Conservation (phyloP, 37 sponge, comb jelly and placozoan genomes). For the Oscarella lobularis region DNA sequence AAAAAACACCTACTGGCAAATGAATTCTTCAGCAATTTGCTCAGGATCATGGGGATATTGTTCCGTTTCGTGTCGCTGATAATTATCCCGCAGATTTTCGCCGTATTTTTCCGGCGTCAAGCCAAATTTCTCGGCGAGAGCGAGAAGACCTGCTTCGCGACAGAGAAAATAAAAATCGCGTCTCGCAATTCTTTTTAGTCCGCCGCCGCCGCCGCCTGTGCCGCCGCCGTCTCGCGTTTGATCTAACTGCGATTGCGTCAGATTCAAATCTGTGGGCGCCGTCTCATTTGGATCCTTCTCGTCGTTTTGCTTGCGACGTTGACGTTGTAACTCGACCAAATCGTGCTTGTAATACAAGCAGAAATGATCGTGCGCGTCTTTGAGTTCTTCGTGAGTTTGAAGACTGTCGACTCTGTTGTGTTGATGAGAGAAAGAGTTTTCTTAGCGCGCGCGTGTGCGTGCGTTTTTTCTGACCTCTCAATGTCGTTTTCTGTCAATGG, state of each 20-base stretch:
- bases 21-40: slow-evolving; percentile 69
- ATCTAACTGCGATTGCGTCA: not conserved
- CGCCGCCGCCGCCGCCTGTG: slow-evolving; percentile 6
- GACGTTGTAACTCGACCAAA: slow-evolving; percentile 61
- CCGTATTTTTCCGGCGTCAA: slow-evolving; percentile 89
- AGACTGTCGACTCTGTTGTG: slow-evolving; percentile 43
- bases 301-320: slow-evolving; percentile 1
- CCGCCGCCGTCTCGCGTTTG: slow-evolving; percentile 9
- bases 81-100: slow-evolving; percentile 81
- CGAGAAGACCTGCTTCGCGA: slow-evolving; percentile 68
- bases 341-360: slow-evolving; percentile 76
- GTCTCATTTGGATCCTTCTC: not conserved
- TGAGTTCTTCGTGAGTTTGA: slow-evolving; percentile 70
- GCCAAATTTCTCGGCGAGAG: slow-evolving; percentile 85
- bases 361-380: slow-evolving; percentile 81
- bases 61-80: slow-evolving; percentile 87
- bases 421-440: too few species aligned
- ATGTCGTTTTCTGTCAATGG: slow-evolving; percentile 73
- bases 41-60: slow-evolving; percentile 82
- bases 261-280: not conserved
- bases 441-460: too few species aligned
- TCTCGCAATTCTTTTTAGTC: slow-evolving; percentile 5
- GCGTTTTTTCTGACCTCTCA: slow-evolving; percentile 41
- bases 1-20: not conserved
- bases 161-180: slow-evolving; percentile 76